Evolutionary conservation across 2,113 vertebrate species (phyloP), one percentile per base, ranked within the genome.

Genomic region (Hypanus sabinus): DNA sequence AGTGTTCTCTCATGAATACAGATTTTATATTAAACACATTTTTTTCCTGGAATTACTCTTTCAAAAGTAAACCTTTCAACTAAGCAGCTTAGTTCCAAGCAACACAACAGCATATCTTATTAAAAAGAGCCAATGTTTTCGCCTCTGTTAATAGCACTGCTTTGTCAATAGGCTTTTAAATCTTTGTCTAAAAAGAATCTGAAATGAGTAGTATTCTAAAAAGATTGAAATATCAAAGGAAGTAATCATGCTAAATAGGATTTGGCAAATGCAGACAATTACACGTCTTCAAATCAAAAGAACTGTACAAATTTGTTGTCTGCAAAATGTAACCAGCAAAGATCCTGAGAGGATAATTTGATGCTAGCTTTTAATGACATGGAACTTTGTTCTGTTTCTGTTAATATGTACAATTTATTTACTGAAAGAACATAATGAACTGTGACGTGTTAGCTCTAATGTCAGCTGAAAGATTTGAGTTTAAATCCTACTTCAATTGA

Each of bases 281-380:
- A 73, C 70, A 75, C 27, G 30, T 75, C 91, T 93, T 71, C 12
- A 38, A 93, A 93, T 73, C 88, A 27, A 24, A 93, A 75, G 12
- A 30, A 93, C 20, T 46, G 91, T 30, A 73, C 70, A 93, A 70
- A 93, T 71, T 55, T 93, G 90, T 93, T 93, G 36, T 55, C 91
- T 93, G 91, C 20, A 93, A 93, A 93, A 93, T 75, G 36, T 73
- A 93, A 73, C 68, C 36, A 71, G 68, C 20, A 73, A 46, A 93
- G 91, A 75, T 75, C 91, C 91, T 30, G 70, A 30, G 70, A 38
- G 91, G 70, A 93, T 75, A 93, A 93, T 93, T 93, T 93, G 68
- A 71, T 93, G 62, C 88, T 11, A 11, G n/a, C 18, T 73, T 71
- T 93, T 93, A 73, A 75, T 16, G 38, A 18, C 5, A 73, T 55